Evolutionary conservation across 2,113 vertebrate genomes (phyloP), one percentile per base, ranked within the genome.

Genomic region (Canis aureus): DNA sequence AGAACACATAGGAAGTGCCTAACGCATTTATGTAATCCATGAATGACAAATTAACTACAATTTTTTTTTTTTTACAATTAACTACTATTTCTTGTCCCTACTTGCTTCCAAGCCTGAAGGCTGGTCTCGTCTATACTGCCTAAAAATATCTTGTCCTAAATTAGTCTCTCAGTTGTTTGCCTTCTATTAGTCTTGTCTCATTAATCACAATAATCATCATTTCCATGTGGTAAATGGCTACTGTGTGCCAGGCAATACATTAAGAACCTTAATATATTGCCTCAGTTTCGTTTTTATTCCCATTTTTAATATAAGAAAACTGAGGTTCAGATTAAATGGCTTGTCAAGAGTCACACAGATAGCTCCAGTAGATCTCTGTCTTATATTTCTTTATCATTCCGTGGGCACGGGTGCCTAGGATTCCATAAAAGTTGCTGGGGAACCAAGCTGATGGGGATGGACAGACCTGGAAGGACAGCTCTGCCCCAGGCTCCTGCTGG

Each of bases 71-170:
- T 27, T 29, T 67, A 29, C 16, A 69, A 35, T 69, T 35, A 76
- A 16, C 25, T 12, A 4, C 53, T 19, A 69, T 88, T 85, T 62
- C 67, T 64, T 93, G 51, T 85, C 86, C 49, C 43, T 84, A 4
- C 49, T 96, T 85, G 73, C 43, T 89, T 95, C 67, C n/a, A 55
- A 89, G 51, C 49, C 23, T 62, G 55, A 92, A 92, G 55, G 66
- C 17, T 87, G 15, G 15, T 83, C 29, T 67, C 62, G 17, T 71
- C 86, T 84, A 43, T 35, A 69, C 27, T 38, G 60, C n/a, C 66
- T 74, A 78, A 96, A 94, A 96, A 13, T 83, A 83, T 38, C 74
- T 32, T 38, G 11, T 66, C 55, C 35, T 76, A 69, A 89, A 38
- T 89, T 69, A 51, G 79, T 32, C 66, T 66, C 57, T 67, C 62